Evolutionary conservation across 2,113 vertebrate species (phyloP), one percentile per base, ranked within the genome.

Genomic region (Crotophaga sulcirostris): DNA sequence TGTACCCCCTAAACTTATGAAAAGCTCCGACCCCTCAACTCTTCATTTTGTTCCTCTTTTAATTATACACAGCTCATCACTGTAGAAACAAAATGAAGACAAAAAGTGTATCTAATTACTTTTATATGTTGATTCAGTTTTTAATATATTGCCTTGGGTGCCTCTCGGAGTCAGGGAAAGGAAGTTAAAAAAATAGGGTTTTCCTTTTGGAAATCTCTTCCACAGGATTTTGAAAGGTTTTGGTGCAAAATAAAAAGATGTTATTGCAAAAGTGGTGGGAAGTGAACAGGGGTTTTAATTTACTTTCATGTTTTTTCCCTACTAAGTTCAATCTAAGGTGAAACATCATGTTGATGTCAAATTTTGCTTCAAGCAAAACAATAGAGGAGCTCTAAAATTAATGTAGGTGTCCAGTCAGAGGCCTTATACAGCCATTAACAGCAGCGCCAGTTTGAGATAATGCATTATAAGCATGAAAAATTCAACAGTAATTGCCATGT

Each of bases 381-480:
- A 92, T 75, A 93, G 84, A 92, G 54, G 88, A 96, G 75, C 86
- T 97, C 96, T 95, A 96, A 97, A 97, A 97, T 97, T 96, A 97
- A 97, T 97, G 97, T 95, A 60, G 90, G 91, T 97, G 97, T 97
- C 96, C 97, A 97, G 96, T 97, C 91, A 96, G 85, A 97, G 97
- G 91, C 96, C 96, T 97, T 95, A 97, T 80, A 92, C 93, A 95
- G 86, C 91, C 95, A 96, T 95, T 97, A 97, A 93, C 9, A 0
- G 81, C 88, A 91, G 84, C 88, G 74, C 95, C 83, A 96, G 93
- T 81, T 96, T 95, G 88, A 96, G 96, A 97, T 97, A 97, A 96
- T 97, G 93, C 91, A 96, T 97, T 96, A 97, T 90, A 97, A 97
- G 95, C 96, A 97, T 97, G 96, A 97, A 97, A 97, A 97, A 97